Conservation (phyloP, 2,888 invertebrate species). For the Cheilosia scutellata region DNA sequence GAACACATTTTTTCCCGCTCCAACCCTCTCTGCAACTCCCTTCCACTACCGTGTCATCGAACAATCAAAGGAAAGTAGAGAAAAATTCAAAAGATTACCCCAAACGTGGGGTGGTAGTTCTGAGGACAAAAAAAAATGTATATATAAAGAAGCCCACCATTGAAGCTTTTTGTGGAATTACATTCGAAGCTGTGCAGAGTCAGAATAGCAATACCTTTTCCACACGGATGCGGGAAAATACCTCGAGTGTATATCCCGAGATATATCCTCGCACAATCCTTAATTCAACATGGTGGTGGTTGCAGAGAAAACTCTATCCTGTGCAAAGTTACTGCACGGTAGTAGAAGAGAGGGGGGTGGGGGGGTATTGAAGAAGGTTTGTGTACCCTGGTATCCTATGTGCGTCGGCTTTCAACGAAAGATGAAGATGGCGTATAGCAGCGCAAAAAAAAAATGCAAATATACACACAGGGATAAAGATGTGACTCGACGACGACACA, state of each 20-base stretch:
- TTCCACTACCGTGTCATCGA: constrained; percentile 24
- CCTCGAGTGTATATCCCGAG: constrained; percentile 73
- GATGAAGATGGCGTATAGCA: constrained; percentile 52
- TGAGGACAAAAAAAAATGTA: constrained; percentile 13
- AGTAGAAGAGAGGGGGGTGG: too few relatives aligned
- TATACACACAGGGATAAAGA: constrained; percentile 73
- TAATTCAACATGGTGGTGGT: constrained; percentile 72
- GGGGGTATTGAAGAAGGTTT: not conserved
- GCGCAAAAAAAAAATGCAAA: constrained; percentile 64
- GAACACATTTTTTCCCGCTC: constrained; percentile 59
- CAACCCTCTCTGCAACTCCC: not conserved
- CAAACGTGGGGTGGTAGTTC: constrained; percentile 6
- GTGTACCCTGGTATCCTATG: constrained; percentile 36
- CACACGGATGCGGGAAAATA: constrained; percentile 72
- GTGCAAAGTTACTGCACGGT: constrained; percentile 57
- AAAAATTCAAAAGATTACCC: constrained; percentile 68
- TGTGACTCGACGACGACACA: constrained; percentile 70
- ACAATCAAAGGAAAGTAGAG: constrained; percentile 67
- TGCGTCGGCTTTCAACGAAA: constrained; percentile 66
- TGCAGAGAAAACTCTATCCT: constrained; percentile 10
- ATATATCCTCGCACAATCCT: constrained; percentile 71
- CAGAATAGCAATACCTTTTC: constrained; percentile 71
- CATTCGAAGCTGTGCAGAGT: constrained; percentile 73
- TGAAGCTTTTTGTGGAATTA: constrained; percentile 73
- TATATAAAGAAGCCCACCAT: constrained; percentile 40